A percentile compares a stretch with the other conserved stretches of the same genome.
Evolutionary conservation across 2,888 invertebrate species (phyloP).

Genomic region (Habrosyne pyritoides): DNA sequence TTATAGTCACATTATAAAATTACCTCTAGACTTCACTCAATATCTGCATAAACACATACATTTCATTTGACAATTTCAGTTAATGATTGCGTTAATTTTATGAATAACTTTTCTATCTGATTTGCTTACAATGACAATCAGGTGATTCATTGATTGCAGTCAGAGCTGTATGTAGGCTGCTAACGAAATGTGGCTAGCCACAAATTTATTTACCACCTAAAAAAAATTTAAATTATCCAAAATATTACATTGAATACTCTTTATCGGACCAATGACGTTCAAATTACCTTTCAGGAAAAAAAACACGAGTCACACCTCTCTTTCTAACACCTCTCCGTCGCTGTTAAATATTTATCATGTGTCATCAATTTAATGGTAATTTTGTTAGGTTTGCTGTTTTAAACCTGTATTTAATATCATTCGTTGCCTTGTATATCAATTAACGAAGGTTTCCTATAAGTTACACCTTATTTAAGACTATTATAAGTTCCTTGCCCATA

Average conservation of each 20-base stretch:
- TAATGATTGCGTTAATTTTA: neutral
- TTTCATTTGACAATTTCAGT: neutral
- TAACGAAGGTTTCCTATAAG: neutral
- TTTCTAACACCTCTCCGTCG: neutral
- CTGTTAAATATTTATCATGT: neutral
- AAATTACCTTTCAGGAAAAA: neutral
- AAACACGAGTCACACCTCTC: neutral
- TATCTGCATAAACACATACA: neutral
- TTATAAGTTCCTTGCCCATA: neutral
- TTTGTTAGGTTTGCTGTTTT: neutral
- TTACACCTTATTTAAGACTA: neutral
- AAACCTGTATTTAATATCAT: neutral
- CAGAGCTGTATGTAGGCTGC: constrained; percentile 24
- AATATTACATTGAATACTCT: neutral
- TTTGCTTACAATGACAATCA: constrained; percentile 58
- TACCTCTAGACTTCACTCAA: neutral
- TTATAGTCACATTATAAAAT: neutral
- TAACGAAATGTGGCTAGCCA: constrained; percentile 18
- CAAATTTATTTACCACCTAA: neutral
- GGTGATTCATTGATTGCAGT: constrained; percentile 36
- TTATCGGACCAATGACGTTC: neutral
- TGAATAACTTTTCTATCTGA: constrained; percentile 16
- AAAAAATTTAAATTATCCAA: neutral
- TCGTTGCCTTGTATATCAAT: neutral
- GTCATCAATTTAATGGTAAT: neutral